Evolutionary conservation across 2,797 vertebrate genomes (phyloP).

Genomic region (Rachycentron canadum): DNA sequence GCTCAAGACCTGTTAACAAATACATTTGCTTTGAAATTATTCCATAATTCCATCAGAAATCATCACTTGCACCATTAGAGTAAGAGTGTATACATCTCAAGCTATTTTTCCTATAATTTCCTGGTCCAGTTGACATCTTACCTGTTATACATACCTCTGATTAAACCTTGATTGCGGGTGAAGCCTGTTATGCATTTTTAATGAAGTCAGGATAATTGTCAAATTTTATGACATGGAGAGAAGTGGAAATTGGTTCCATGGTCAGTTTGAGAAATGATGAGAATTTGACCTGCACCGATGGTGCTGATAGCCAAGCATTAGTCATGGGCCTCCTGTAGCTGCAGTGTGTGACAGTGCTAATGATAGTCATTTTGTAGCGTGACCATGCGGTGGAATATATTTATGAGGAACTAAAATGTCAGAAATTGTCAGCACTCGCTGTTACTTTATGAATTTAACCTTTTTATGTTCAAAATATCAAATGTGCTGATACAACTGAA

Average conservation of each 20-base stretch:
- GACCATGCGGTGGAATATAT: conserved; percentile 90
- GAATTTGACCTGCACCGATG: conserved; percentile 88
- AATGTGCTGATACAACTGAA: conserved; percentile 57
- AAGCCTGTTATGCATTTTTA: conserved; percentile 94
- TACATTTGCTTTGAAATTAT: conserved; percentile 42
- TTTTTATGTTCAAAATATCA: conserved; percentile 65
- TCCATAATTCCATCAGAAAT: conserved; percentile 49
- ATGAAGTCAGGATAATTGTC: conserved; percentile 94
- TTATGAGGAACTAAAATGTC: conserved; percentile 89
- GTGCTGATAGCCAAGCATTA: conserved; percentile 90
- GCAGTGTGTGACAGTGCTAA: conserved; percentile 92
- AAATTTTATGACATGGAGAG: conserved; percentile 93
- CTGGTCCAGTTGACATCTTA: conserved; percentile 85
- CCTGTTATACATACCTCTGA: conserved; percentile 87
- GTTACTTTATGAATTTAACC: conserved; percentile 73
- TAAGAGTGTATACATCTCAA: conserved; percentile 81
- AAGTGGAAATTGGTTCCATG: conserved; percentile 94
- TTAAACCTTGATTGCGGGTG: conserved; percentile 91
- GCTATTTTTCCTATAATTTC: conserved; percentile 86
- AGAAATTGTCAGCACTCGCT: conserved; percentile 79
- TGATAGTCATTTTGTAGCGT: conserved; percentile 93
- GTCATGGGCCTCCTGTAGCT: conserved; percentile 90
- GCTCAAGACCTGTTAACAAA: conserved; percentile 39
- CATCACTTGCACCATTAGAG: conserved; percentile 75
- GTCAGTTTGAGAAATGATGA: conserved; percentile 96